Evolutionary conservation across 2,113 vertebrate genomes (phyloP).

Genomic region (Macheiramphus alcinus): DNA sequence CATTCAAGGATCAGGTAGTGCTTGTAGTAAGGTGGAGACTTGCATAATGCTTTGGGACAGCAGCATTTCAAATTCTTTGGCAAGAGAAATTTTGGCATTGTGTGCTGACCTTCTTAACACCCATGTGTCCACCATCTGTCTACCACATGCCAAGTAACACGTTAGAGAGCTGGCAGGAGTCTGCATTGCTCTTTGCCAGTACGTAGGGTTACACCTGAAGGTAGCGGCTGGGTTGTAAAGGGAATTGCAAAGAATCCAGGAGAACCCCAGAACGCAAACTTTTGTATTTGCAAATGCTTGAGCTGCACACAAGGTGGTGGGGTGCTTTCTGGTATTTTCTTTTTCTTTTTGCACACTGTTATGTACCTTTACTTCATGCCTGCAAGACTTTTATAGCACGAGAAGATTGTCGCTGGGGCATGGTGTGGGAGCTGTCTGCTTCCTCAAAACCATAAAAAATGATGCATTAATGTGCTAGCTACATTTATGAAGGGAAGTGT

Average conservation of each 20-base stretch:
- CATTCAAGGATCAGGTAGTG: neutral
- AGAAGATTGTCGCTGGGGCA: neutral
- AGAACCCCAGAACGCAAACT: neutral
- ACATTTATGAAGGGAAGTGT: neutral
- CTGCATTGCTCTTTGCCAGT: neutral
- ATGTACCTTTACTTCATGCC: neutral
- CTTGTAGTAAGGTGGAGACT: neutral
- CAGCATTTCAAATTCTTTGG: neutral
- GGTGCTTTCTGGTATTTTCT: neutral
- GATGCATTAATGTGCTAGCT: neutral
- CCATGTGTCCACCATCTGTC: slow-evolving; percentile 5
- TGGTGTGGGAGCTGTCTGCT: neutral
- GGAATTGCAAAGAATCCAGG: neutral
- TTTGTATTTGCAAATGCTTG: neutral
- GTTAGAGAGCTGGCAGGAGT: neutral
- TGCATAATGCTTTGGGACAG: neutral
- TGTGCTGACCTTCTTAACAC: neutral
- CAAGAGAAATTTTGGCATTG: neutral
- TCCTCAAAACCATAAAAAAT: slow-evolving; percentile 15
- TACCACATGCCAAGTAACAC: neutral
- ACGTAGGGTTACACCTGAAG: neutral
- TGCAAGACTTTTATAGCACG: neutral
- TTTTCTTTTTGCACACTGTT: neutral
- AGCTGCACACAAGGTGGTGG: neutral
- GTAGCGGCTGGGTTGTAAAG: neutral